Evolutionary conservation across 2,797 vertebrate species (phyloP).

Genomic region (Cheirogaleus major): DNA sequence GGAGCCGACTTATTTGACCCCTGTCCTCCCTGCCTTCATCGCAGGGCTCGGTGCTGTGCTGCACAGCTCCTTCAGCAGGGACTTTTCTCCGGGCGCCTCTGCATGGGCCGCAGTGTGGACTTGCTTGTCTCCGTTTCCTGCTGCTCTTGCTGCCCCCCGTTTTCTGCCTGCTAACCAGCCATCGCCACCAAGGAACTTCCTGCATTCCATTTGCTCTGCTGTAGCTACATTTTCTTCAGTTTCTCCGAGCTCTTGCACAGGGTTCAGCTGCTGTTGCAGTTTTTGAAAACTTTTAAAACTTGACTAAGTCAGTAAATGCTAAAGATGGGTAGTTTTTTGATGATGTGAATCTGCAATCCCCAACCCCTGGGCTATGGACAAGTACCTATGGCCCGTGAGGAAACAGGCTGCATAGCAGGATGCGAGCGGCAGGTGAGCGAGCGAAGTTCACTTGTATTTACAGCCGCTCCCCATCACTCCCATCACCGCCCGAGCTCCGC

Average conservation of each 20-base stretch:
- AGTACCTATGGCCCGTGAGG: too few relatives aligned
- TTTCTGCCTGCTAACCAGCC: not conserved
- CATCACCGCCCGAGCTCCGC: too few relatives aligned
- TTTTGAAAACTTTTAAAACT: not conserved
- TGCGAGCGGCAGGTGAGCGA: too few relatives aligned
- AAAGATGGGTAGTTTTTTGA: not conserved
- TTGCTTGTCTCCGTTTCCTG: not conserved
- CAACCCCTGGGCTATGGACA: too few relatives aligned
- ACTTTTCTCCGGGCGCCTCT: not conserved
- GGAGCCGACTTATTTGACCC: too few relatives aligned
- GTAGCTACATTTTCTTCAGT: not conserved
- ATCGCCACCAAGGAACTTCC: accelerated
- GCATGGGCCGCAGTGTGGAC: not conserved
- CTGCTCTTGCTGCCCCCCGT: accelerated
- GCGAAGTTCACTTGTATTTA: too few relatives aligned
- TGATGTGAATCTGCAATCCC: too few relatives aligned
- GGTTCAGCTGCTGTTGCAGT: not conserved
- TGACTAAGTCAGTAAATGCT: not conserved
- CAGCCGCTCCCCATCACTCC: accelerated
- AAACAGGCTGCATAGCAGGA: too few relatives aligned
- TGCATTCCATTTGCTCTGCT: not conserved
- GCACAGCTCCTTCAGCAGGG: accelerated
- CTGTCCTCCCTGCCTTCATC: accelerated
- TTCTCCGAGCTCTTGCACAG: not conserved
- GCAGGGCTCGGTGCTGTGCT: not conserved